These are phyloP conservation scores for Cyprinus carpio DNA, from an alignment of 2,113 vertebrate genomes.

Conservation along the genomic window DNA sequence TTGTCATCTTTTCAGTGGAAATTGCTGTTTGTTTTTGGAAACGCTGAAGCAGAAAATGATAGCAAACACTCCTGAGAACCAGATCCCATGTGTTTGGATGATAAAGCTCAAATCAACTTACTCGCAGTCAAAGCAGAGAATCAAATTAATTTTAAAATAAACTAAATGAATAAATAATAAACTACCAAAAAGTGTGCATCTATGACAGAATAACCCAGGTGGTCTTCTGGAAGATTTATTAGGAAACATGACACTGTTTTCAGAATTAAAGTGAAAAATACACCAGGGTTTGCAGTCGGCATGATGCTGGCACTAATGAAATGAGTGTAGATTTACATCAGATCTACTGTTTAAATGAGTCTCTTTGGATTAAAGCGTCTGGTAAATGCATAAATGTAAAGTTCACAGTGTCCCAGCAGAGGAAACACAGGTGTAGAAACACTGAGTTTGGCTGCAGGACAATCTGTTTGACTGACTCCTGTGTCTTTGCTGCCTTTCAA, in stretches of 20 bases:
- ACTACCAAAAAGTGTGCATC: not conserved
- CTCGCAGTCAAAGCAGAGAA: not conserved
- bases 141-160: not conserved
- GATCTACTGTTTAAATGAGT: too few relatives aligned
- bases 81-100: not conserved
- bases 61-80: conserved; percentile 1
- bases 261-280: not conserved
- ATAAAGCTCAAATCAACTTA: not conserved
- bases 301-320: not conserved
- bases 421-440: too few relatives aligned
- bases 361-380: too few relatives aligned
- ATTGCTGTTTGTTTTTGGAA: not conserved
- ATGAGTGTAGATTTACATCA: too few relatives aligned
- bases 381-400: too few relatives aligned
- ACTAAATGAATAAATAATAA: not conserved
- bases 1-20: not conserved
- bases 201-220: not conserved
- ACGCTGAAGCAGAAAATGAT: not conserved
- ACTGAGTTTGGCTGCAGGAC: too few relatives aligned
- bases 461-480: not conserved
- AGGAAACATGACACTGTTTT: not conserved
- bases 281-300: not conserved
- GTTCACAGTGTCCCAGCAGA: too few relatives aligned
- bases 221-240: not conserved
- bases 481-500: too few relatives aligned